Evolutionary conservation across 2,888 invertebrate genomes (phyloP), one percentile per base, ranked within the genome.

Genomic region (Dusona sp.): DNA sequence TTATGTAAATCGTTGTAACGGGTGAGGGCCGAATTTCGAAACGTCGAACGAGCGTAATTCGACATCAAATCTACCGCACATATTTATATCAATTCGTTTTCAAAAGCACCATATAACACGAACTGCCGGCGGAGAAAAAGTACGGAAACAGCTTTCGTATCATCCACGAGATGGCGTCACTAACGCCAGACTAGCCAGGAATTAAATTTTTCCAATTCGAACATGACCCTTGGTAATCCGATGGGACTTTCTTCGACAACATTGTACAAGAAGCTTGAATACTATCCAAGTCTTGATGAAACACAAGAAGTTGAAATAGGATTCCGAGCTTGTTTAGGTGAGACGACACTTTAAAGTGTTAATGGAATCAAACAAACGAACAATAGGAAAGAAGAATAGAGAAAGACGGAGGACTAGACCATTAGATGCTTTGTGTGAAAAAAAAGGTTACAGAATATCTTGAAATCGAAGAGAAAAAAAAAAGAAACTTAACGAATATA

Each of bases 301-400:
- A 72, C 65, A 48, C 70, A 64, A 85, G 83, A 85, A 79, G 79
- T 79, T 75, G 70, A 48, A 72, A 68, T 83, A 77, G 64, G 75
- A 79, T 79, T 79, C 75, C 79, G 36, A 79, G 65, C 79, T 79
- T 57, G 77, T 7, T 57, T 64, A n/a, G 75, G 29, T 22, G 67
- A 22, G 72, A 68, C 13, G 78, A 73, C 48, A 29, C 51, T 33
- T 13, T 11, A 33, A 67, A 19, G 61, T 38, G 61, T 36, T 36
- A 42, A 45, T 42, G 22, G 25, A 54, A 45, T 33, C 42, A 36
- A n/a, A 51, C 42, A 36, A 25, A 68, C 29, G 68, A 74, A 82
- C 54, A 68, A 79, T 22, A 54, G 9, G 16, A 29, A 7, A 68
- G 19, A 36, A 38, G n/a, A 38, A 9, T 9, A n/a, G n/a, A 67